Evolutionary conservation across 2,888 invertebrate genomes (phyloP), one percentile per base, ranked within the genome.

Genomic region (Amphipyra tragopoginis): DNA sequence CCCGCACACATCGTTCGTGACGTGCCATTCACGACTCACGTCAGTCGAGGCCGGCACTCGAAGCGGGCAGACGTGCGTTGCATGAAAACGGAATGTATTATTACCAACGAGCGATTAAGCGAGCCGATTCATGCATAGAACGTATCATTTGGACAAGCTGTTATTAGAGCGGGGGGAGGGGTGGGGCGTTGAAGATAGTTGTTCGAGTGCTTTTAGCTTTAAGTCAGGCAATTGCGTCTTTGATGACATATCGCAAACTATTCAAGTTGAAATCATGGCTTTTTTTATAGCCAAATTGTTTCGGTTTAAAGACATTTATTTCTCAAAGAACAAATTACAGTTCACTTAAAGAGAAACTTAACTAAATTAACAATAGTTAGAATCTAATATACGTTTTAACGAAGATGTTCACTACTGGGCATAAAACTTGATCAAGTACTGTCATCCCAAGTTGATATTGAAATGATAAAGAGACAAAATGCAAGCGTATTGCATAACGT

Each of bases 51-150:
- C 36, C 11, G 49, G 44, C 52, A 45, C 49, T 72, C 52, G 49
- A 49, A 68, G 44, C 58, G 36, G 36, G 52, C 48, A 52, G 49
- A 72, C 73, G 68, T 68, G 72, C 40, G 45, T 42, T 49, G 67
- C 72, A 66, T 72, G 15, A 33, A 13, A 21, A 65, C 5, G 40
- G 14, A 72, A 72, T 38, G 39, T 62, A 39, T 49, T 56, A 48
- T 1, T 21, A 9, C 26, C 10, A 38, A 33, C 15, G 43, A 15
- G 38, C 39, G 43, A 53, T 68, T 65, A 68, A 52, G 58, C 29
- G 44, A 65, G 49, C 50, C 14, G 34, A 57, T 49, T 72, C 38
- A 52, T 29, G 38, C 64, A 68, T 49, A 48, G 39, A 59, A 21
- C 5, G 54, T 15, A 44, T 38, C 14, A 14, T 42, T 15, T 14